Percentiles rank a stretch among this genome's conserved stretches.
Conservation (phyloP, 2,888 invertebrate species). For the Drosophila picticornis region DNA sequence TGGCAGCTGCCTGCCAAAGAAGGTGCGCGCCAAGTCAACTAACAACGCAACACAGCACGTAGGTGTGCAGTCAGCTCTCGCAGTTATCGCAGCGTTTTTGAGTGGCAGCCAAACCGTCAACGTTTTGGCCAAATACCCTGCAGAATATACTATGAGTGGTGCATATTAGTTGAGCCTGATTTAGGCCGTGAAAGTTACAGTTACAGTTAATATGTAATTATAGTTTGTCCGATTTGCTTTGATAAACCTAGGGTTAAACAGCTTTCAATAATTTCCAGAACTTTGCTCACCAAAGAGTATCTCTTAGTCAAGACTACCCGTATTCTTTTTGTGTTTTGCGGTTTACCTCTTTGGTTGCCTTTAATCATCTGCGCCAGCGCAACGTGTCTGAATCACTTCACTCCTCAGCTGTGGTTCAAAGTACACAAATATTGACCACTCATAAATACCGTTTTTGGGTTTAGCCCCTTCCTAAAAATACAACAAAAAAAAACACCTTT, state of each 20-base stretch:
- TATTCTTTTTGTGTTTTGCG: conserved; percentile 5
- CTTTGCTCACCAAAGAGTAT: conserved; percentile 12
- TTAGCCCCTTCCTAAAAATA: conserved; percentile 17
- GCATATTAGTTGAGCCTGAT: not conserved
- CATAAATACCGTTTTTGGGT: conserved; percentile 41
- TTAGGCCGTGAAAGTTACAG: no score
- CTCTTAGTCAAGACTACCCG: not conserved
- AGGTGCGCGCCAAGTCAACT: conserved; percentile 45
- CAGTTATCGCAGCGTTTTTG: conserved; percentile 27
- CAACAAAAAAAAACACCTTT: conserved; percentile 5
- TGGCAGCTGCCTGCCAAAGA: conserved; percentile 66
- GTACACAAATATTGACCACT: conserved; percentile 66
- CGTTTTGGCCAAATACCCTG: conserved; percentile 31
- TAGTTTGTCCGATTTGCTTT: not conserved
- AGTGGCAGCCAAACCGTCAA: conserved; percentile 53
- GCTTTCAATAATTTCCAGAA: not conserved
- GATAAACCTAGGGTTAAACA: not conserved
- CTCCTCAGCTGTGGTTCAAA: conserved; percentile 46
- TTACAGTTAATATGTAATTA: not conserved
- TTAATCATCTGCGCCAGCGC: conserved; percentile 55
- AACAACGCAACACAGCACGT: conserved; percentile 29
- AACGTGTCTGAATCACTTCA: conserved; percentile 55
- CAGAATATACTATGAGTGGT: accelerated
- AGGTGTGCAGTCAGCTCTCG: conserved; percentile 51
- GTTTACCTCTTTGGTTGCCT: conserved; percentile 58